Evolutionary conservation across 2,113 vertebrate species (phyloP).

Genomic region (Stictonetta naevosa): DNA sequence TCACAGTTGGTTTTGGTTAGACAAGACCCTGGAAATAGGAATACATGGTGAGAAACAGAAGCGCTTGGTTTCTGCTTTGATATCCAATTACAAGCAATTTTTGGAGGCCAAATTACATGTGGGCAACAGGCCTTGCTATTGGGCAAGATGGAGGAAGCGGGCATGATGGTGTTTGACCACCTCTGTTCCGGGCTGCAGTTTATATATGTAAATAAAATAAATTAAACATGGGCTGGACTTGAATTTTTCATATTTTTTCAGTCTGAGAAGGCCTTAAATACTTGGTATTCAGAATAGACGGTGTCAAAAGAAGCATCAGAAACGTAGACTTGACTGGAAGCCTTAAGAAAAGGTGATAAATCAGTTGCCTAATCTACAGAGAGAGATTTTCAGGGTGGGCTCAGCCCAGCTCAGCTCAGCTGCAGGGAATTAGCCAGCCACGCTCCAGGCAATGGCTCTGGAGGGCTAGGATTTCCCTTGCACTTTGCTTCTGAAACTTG

Average conservation of each 20-base stretch:
- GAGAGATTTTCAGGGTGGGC: neutral
- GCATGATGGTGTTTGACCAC: neutral
- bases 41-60: neutral
- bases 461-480: neutral
- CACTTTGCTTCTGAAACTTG: neutral
- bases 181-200: neutral
- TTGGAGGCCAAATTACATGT: neutral
- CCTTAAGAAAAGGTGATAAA: neutral
- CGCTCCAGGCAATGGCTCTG: neutral
- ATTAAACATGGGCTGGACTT: neutral
- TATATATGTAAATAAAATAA: slow-evolving; percentile 5
- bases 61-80: neutral
- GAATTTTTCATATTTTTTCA: neutral
- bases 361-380: neutral
- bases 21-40: neutral
- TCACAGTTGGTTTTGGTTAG: slow-evolving; percentile 15
- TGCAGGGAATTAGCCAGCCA: neutral
- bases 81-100: slow-evolving; percentile 8
- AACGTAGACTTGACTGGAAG: neutral
- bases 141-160: neutral
- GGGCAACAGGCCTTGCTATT: neutral
- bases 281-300: neutral
- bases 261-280: neutral
- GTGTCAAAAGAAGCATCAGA: neutral
- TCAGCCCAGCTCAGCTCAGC: neutral